A percentile compares a stretch with the other conserved stretches of the same genome.
These are phyloP conservation scores for Leptopilina drosophilae DNA, from an alignment of 2,888 invertebrate species.

Conservation along the genomic window DNA sequence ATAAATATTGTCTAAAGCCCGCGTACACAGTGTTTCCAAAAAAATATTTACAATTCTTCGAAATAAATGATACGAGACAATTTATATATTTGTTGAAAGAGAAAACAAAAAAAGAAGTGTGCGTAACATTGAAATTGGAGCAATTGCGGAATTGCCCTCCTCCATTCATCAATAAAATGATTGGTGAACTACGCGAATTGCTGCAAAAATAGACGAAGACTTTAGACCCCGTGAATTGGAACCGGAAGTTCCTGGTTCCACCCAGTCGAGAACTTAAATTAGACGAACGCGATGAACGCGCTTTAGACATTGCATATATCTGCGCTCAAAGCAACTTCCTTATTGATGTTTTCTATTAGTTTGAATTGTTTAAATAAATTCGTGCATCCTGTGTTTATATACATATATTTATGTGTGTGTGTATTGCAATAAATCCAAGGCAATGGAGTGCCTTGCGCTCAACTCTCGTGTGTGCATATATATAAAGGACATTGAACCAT, in stretches of 20 bases:
- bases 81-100: too few species aligned
- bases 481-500: slow-evolving; percentile 17
- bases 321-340: not conserved
- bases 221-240: slow-evolving; percentile 9
- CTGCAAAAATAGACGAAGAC: slow-evolving; percentile 12
- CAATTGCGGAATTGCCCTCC: too few species aligned
- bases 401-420: too few species aligned
- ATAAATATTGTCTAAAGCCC: too few species aligned
- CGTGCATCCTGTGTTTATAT: not conserved
- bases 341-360: slow-evolving; percentile 4
- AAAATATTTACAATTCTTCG: too few species aligned
- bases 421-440: not conserved
- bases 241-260: slow-evolving; percentile 21
- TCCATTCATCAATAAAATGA: not conserved
- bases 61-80: too few species aligned
- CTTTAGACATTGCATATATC: not conserved
- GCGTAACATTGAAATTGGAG: too few species aligned
- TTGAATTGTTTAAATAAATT: not conserved
- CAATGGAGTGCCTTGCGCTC: too few species aligned
- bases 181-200: not conserved
- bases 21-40: too few species aligned
- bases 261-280: slow-evolving; percentile 26
- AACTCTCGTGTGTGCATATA: not conserved
- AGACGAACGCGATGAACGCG: not conserved
- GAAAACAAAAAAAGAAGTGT: too few species aligned